Base-by-base conservation (phyloP, 2,888 invertebrate genomes). In the Machimus rusticus region DNA sequence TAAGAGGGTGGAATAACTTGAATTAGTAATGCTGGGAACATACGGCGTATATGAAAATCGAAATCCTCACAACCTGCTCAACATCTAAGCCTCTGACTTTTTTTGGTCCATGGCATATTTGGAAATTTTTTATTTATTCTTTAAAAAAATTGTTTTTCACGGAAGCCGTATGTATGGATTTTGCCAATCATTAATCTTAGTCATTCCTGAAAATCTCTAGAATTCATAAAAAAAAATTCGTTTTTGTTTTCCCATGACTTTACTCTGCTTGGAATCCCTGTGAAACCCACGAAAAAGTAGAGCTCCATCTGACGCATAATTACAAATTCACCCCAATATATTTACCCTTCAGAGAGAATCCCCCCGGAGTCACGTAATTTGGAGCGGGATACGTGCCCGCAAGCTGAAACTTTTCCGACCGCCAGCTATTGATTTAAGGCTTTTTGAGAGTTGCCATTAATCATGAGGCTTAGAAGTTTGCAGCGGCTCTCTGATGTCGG, bases 391-490 rank as follows among this genome's bases (percentile, higher is more conserved):
- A 37, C 76, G 37, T 76, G 76, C 76, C 76, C 66, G 16, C 76
- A 76, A 76, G 34, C 37, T n/a, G 37, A 76, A 76, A 76, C 34
- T 76, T 76, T 76, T 37, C 37, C n/a, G 31, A 37, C 76, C 76
- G 37, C 76, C 66, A 31, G 16, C 76, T 37, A 76, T 76, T 76
- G 76, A 76, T 76, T 76, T n/a, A 76, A 76, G 76, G 76, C 76
- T 76, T 76, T 76, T 34, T 76, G 76, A 37, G 34, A 76, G 34
- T 76, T 66, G 31, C 74, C 74, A 74, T 74, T 74, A 74, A 74
- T 74, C 74, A 74, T 74, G 74, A 12, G 9, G 74, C 31, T 74
- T 31, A 74, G 34, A 74, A 74, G 31, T 74, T 34, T 28, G 31
- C 28, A 74, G 34, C 31, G n/a, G 76, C 34, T 12, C 5, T 19